Evolutionary conservation across 2,888 invertebrate genomes (phyloP).

Genomic region (Drosophila colorata): DNA sequence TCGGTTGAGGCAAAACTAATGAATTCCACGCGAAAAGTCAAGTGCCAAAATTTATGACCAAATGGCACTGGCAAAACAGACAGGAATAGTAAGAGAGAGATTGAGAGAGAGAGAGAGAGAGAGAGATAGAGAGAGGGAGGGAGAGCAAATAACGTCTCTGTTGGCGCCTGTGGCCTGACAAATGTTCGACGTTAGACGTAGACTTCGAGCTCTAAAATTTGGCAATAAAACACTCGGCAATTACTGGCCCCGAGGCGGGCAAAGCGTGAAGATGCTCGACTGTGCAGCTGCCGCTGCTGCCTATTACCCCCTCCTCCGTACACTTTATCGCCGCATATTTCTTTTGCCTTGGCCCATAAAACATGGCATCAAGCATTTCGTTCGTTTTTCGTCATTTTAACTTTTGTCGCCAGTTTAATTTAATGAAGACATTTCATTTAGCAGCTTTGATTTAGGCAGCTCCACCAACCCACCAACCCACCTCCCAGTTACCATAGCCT

Average conservation of each 20-base stretch:
- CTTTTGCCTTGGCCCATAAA: conserved; percentile 63
- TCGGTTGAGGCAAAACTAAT: conserved; percentile 65
- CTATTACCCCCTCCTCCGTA: conserved; percentile 1
- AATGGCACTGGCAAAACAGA: conserved; percentile 11
- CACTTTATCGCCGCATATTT: conserved; percentile 58
- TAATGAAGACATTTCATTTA: conserved; percentile 74
- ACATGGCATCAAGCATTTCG: conserved; percentile 54
- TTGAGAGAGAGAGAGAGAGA: neutral
- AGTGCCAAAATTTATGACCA: conserved; percentile 73
- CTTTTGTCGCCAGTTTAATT: conserved; percentile 67
- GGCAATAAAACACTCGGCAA: conserved; percentile 79
- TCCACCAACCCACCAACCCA: neutral
- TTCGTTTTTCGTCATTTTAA: conserved; percentile 67
- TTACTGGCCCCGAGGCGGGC: conserved; percentile 57
- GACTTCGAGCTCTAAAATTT: conserved; percentile 75
- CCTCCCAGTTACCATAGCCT: neutral
- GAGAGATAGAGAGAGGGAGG: neutral
- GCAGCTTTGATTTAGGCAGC: conserved; percentile 58
- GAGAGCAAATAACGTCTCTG: conserved; percentile 15
- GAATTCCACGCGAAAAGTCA: conserved; percentile 79
- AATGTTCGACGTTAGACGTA: conserved; percentile 78
- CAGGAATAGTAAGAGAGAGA: neutral
- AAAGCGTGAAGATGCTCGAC: conserved; percentile 7
- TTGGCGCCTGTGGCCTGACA: conserved; percentile 63
- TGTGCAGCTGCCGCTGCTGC: conserved; percentile 19